These are phyloP conservation scores for Penaeus monodon DNA, from an alignment of 2,888 invertebrate genomes.

Conservation along the genomic window DNA sequence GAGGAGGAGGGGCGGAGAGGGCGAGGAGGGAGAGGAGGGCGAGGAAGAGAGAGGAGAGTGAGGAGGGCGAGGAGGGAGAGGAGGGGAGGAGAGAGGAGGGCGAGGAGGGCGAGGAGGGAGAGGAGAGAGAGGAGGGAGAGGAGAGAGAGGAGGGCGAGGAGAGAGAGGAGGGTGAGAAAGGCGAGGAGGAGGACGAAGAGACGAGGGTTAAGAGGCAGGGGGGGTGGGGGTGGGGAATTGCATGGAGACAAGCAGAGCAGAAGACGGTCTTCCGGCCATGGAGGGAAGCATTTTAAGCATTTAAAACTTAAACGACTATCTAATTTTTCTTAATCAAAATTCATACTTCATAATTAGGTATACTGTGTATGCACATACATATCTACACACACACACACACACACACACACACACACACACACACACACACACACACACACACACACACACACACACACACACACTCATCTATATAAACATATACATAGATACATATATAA, in stretches of 20 bases:
- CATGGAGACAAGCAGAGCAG: background rate
- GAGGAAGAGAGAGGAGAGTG: conserved; percentile 30
- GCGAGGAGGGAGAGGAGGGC: too few species aligned
- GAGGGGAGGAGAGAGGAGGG: background rate
- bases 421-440: background rate
- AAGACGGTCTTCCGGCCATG: background rate
- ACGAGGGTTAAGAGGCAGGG: background rate
- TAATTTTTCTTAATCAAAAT: background rate
- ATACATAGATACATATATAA: background rate
- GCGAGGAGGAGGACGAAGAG: background rate
- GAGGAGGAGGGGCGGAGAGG: too few species aligned
- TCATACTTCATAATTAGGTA: too few species aligned
- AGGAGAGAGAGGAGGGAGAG: background rate
- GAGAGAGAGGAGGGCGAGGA: background rate
- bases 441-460: background rate
- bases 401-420: background rate
- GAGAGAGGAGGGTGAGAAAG: background rate
- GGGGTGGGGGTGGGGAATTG: background rate
- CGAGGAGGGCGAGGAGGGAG: background rate
- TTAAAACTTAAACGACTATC: background rate
- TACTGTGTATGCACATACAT: background rate
- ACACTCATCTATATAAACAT: background rate
- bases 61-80: conserved; percentile 6
- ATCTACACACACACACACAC: background rate
- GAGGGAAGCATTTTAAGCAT: conserved; percentile 3